Base-by-base conservation (phyloP, 2,888 invertebrate genomes). In the Xestia xanthographa region DNA sequence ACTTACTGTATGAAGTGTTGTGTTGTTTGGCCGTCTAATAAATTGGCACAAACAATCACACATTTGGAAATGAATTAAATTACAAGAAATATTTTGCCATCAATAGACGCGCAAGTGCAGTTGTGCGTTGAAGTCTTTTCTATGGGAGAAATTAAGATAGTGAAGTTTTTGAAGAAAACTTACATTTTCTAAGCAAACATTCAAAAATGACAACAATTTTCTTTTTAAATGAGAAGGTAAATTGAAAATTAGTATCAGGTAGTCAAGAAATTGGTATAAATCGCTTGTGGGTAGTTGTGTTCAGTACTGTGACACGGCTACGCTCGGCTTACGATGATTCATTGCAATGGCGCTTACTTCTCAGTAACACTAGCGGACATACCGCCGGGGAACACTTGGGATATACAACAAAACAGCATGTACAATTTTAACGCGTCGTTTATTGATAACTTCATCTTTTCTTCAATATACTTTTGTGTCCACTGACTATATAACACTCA, bases 401-500 rank as follows among this genome's bases (percentile, higher is more conserved):
- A 83, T 87, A 87, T 89, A 89, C 91, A 95, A 95, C 95, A 95
- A 95, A 96, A 96, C 94, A 95, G 92, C 94, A 93, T 83, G 87
- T 94, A 94, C 93, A 94, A 94, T 95, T 95, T 96, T 95, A 96
- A 95, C 95, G 94, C 94, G 94, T 95, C 94, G 94, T 96, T 96
- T 96, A 96, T 95, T 96, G 93, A 96, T 96, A 96, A 96, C 96
- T 96, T 96, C 94, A 95, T 95, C 92, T 95, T 93, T 93, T 94
- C 92, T 94, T 95, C 95, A 95, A 96, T 96, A 96, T 96, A 96
- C 92, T 94, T 96, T 96, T 96, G 96, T 96, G 96, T 96, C 96
- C 96, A 96, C 95, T 96, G 96, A 96, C 96, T 97, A 97, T 95
- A 95, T 96, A 96, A 97, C 96, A 96, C 96, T 96, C 96, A 96